Base-by-base conservation (phyloP, 2,888 invertebrate genomes). In the Tupiocoris notatus region DNA sequence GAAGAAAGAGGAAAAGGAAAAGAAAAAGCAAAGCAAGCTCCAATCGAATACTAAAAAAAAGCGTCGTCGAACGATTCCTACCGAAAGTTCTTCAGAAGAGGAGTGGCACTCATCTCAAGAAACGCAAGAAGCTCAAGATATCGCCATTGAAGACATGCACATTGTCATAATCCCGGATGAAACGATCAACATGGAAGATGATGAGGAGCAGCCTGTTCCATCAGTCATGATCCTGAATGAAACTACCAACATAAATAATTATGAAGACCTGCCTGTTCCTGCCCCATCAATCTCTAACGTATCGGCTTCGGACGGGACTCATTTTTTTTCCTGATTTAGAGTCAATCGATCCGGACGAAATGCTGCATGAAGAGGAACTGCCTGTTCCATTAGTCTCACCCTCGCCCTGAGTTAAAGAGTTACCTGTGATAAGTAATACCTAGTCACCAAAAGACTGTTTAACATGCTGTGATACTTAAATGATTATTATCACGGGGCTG, bases 1-100 rank as follows among this genome's bases (percentile, higher is more conserved):
- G 57, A 67, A 67, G 67, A 67, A 67, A 21, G 67, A 67, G 57
- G 67, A 21, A 67, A 67, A 57, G 57, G 56, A 57, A 58, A 67
- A 25, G 57, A 67, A 67, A 67, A 56, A 67, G 57, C 67, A 67
- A 57, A 23, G 56, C 22, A 67, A 67, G 67, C 67, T 67, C 67
- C 1, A 67, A 58, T 57, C 57, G 22, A 18, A 67, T 57, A 56
- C 57, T 24, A 22, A 67, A 24, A 67, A 67, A 65, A 39, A 22
- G 54, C 22, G 39, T 65, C 65, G 17, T n/a, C 25, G 54, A 65
- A 3, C 65, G 18, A 17, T 25, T 39, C 39, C 54, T 18, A 39
- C 65, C 65, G 17, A 65, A 20, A 65, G 65, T 54, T 65, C 25
- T 39, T 39, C 65, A 39, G 65, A 65, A 65, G 67, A 67, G 21